Evolutionary conservation across 2,888 invertebrate species (phyloP), one percentile per base, ranked within the genome.

Genomic region (Epicampocera succincta): DNA sequence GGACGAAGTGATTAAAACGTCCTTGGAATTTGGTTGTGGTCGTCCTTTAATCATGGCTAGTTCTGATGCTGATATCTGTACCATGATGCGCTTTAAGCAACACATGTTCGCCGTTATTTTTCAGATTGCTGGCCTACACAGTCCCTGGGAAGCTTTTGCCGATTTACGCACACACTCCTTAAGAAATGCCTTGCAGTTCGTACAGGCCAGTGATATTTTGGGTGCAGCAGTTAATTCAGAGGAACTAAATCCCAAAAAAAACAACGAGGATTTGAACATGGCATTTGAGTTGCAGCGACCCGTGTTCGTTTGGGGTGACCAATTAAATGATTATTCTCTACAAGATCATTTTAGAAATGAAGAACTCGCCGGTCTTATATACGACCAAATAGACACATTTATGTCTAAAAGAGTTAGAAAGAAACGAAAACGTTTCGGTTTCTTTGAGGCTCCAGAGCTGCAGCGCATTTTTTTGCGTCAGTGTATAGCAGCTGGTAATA

Each of bases 231-330:
- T 96, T 38, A 97, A 98, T 89, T 95, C 97, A 0, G 97, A 97
- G 90, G 98, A 98, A 88, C 92, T 97, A 84, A 92, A 97, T 38
- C 44, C 33, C 1, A 21, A 5, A 0, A 33, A 29, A 3, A 33
- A 60, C 0, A 84, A 84, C 88, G 93, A 95, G 0, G 92, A 93
- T 11, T 93, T 94, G 0, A 83, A 85, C 1, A 88, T 95, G 73
- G 96, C 95, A 0, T 94, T 94, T 83, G 93, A 95, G 85, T 93
- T 95, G 8, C 95, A 95, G 12, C 93, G 98, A 69, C 94, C 97
- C 1, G 94, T 98, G 76, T 99, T 99, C 91, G 96, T 97, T 85
- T 99, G 99, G 99, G 99, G 99, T 21, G 97, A 98, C 85, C 96
- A 97, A 87, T 96, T 97, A 87, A 96, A 97, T 86, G 95, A 96